Evolutionary conservation across 2,888 invertebrate genomes (phyloP), one percentile per base, ranked within the genome.

Genomic region (Synergus japonicus): DNA sequence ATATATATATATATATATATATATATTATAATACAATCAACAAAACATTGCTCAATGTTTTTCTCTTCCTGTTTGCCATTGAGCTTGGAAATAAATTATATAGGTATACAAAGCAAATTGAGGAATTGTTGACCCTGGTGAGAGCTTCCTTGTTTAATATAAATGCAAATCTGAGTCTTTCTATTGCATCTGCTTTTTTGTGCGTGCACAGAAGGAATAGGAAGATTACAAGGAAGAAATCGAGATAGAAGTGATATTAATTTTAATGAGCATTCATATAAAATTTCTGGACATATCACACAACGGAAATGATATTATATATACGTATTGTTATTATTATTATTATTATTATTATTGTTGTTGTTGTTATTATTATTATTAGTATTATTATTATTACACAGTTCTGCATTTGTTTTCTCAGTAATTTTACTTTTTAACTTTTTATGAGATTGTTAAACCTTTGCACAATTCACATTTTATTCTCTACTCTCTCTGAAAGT

Each of bases 371-470:
- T 29, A 29, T 29, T 29, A 29, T 3, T 29, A 29, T 29, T 29
- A 29, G 0, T 22, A 22, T 22, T 22, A 22, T 22, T 22, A 22
- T 2, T 29, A 29, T 29, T 29, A 29, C 29, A 29, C 22, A 22
- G 12, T 60, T 22, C 4, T 22, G 1, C 12, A 22, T 60, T 22
- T 46, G 46, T 8, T 12, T 22, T 22, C 60, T 12, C 60, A 60
- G 18, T 3, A 60, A 18, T 60, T 29, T 10, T 22, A 60, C 37
- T 37, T 22, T 12, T 22, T 22, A 60, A 22, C 4, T 43, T 67
- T 46, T 73, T 54, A 73, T 54, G 73, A n/a, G 73, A 73, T 54
- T 37, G 37, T 73, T 54, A 73, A 73, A 54, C 37, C 54, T 73
- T 49, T 73, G 15, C 15, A 54, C 37, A 73, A 12, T 22, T 60